Evolutionary conservation across 2,113 vertebrate genomes (phyloP).

Genomic region (Podarcis muralis): DNA sequence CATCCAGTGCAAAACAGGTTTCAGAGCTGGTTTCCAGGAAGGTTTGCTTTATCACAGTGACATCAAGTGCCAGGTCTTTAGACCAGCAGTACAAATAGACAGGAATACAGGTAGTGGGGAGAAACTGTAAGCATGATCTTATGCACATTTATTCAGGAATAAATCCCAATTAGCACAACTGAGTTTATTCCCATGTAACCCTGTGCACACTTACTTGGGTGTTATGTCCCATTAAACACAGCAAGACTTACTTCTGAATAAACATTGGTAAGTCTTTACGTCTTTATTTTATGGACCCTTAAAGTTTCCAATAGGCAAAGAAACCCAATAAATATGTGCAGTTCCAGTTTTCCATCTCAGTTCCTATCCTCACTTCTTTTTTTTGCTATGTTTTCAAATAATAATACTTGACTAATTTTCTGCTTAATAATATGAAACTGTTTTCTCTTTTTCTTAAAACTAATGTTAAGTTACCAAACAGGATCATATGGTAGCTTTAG

Average conservation of each 20-base stretch:
- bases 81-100: neutral
- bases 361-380: neutral
- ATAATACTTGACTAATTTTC: neutral
- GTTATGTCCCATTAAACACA: neutral
- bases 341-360: neutral
- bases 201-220: neutral
- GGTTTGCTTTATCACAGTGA: slow-evolving; percentile 3
- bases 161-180: neutral
- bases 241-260: neutral
- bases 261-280: neutral
- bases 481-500: neutral
- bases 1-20: neutral
- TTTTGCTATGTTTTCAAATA: neutral
- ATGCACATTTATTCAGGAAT: neutral
- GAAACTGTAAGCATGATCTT: neutral
- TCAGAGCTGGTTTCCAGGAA: neutral
- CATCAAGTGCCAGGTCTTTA: slow-evolving; percentile 12
- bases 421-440: neutral
- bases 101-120: neutral
- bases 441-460: neutral
- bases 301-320: neutral
- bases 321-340: neutral
- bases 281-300: neutral
- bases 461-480: neutral
- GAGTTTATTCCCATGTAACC: neutral